phyloP scores from a whole-genome alignment of 2,888 invertebrate species.

The Stenurella melanura region DNA sequence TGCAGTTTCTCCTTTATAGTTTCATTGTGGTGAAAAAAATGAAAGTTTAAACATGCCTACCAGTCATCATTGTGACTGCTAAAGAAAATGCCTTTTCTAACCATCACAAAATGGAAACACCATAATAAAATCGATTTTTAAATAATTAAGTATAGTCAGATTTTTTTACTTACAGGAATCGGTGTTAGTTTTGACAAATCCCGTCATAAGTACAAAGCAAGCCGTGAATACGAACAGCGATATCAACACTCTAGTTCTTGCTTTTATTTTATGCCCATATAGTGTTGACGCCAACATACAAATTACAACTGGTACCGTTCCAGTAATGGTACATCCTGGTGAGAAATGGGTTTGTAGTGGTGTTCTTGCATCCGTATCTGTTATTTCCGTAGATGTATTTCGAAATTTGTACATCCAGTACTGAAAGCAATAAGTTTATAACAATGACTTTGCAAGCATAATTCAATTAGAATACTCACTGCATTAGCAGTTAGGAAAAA shows the following conservation, averaged over 20 bases:
- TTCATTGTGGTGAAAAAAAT: no score
- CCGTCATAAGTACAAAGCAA: background rate
- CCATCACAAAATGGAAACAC: no score
- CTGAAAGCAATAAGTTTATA: slow-evolving; percentile 35
- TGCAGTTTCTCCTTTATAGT: no score
- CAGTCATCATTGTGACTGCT: no score
- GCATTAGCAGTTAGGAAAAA: slow-evolving; percentile 55
- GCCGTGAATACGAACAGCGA: background rate
- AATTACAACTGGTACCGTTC: slow-evolving; percentile 47
- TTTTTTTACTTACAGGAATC: background rate
- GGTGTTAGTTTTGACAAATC: background rate
- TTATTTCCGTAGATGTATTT: slow-evolving; percentile 36
- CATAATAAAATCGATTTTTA: no score
- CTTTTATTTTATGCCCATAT: slow-evolving; percentile 48
- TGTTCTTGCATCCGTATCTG: slow-evolving; percentile 53
- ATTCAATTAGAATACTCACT: slow-evolving; percentile 49
- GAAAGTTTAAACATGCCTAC: no score
- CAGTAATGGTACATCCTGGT: slow-evolving; percentile 47
- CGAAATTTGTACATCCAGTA: slow-evolving; percentile 53
- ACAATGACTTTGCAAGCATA: background rate
- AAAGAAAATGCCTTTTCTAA: no score
- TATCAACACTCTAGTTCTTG: slow-evolving; percentile 15
- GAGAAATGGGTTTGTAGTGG: slow-evolving; percentile 54
- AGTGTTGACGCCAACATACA: slow-evolving; percentile 49
- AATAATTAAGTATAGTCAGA: no score